Base-by-base conservation (phyloP, 2,888 invertebrate species). In the Volucella bombylans region DNA sequence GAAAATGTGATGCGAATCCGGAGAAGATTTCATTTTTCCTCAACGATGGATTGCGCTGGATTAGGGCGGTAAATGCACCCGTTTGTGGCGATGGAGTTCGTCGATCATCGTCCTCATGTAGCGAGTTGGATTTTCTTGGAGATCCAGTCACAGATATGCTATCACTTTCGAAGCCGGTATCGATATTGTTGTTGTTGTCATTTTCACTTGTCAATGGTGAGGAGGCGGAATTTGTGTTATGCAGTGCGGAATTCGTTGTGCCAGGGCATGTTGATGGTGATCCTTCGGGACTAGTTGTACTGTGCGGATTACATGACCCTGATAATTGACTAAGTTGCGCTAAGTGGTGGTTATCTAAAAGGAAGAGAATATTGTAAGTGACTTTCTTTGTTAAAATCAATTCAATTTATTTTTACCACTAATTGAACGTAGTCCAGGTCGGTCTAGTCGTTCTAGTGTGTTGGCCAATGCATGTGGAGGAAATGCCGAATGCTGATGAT, bases 241-340 rank as follows among this genome's bases (percentile, higher is more conserved):
- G 73, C 1, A 59, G 64, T 8, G 87, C 87, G 1, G 87, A 87
- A 10, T 89, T 89, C 11, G 89, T 88, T 43, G 89, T 88, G 12
- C 49, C 49, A 0, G 62, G 67, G 45, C 82, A 69, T 8, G 90
- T 89, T 11, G 90, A 92, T 1, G 94, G 94, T 0, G 95, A 95
- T 59, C 93, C 94, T 88, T 94, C 94, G 0, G 95, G 95, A 86
- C 95, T 95, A 23, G 95, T 95, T 54, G 95, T 95, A 90, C 95
- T 95, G 89, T 95, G 95, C 45, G 95, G 94, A 88, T 92, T 93
- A 92, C 93, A 93, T 47, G 82, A 82, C 15, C 89, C 88, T 15
- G 90, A 89, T 88, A 90, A 88, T 87, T 90, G 90, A 87, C 88
- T 89, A 50, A 90, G 83, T 77, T 90, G 90, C 14, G 88, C 87